Evolutionary conservation across 2,888 invertebrate species (phyloP).

Genomic region (Drosophila kokeensis): DNA sequence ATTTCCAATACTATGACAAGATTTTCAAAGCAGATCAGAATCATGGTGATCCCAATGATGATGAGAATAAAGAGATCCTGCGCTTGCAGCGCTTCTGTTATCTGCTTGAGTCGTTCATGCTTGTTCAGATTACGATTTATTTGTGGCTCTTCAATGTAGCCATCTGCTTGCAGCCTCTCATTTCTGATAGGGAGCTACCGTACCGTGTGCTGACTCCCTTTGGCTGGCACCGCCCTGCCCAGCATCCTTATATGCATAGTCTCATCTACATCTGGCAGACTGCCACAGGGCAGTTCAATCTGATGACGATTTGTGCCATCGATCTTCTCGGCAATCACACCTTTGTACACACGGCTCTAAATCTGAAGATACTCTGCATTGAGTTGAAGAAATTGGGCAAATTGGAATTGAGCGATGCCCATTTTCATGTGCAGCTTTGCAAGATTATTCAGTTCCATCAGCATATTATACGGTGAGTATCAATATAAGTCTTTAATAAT

Average conservation of each 20-base stretch:
- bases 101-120: constrained; percentile 54
- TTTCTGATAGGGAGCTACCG: constrained; percentile 58
- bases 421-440: constrained; percentile 59
- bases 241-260: constrained; percentile 44
- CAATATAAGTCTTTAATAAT: background rate
- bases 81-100: constrained; percentile 65
- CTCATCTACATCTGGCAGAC: constrained; percentile 62
- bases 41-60: no score
- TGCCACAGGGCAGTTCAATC: constrained; percentile 53
- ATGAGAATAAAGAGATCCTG: constrained; percentile 42
- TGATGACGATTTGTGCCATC: constrained; percentile 66
- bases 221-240: constrained; percentile 40
- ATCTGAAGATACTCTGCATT: constrained; percentile 76
- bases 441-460: constrained; percentile 74
- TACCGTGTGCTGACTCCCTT: constrained; percentile 72
- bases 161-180: constrained; percentile 68
- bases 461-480: constrained; percentile 71
- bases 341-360: constrained; percentile 72
- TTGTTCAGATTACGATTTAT: constrained; percentile 33
- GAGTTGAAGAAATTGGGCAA: constrained; percentile 60
- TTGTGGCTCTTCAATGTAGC: constrained; percentile 60
- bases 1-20: constrained; percentile 49
- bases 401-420: constrained; percentile 14
- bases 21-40: constrained; percentile 4
- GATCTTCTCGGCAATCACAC: constrained; percentile 65